These are phyloP conservation scores for Syrista parreyssii DNA, from an alignment of 2,888 invertebrate species.

Conservation along the genomic window DNA sequence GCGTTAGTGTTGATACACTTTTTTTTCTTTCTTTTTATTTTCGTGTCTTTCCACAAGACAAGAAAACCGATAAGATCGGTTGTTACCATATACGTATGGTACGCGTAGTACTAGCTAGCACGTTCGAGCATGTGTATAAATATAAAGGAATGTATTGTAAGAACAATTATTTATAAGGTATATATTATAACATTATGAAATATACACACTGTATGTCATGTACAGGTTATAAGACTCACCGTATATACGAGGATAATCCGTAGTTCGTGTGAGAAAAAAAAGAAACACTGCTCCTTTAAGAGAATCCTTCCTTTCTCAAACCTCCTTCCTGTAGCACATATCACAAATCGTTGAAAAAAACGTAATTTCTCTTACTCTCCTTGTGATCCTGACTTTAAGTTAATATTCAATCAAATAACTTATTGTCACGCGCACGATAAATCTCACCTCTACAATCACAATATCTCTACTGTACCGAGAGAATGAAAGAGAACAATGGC, in stretches of 20 bases:
- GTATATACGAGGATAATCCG: slow-evolving; percentile 60
- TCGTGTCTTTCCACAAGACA: neutral
- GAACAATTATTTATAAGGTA: neutral
- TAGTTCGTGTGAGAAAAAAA: slow-evolving; percentile 33
- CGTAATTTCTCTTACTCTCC: neutral
- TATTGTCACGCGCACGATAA: neutral
- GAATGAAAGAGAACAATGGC: neutral
- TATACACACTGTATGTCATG: neutral
- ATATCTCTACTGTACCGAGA: neutral
- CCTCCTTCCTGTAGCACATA: slow-evolving; percentile 46
- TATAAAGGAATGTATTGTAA: neutral
- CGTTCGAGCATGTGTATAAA: neutral
- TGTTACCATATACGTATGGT: neutral
- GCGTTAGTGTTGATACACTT: neutral
- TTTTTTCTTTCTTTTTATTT: neutral
- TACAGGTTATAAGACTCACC: slow-evolving; percentile 41
- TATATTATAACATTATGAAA: neutral
- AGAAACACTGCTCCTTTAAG: slow-evolving; percentile 29
- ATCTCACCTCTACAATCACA: neutral
- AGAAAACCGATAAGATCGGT: neutral
- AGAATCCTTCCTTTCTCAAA: slow-evolving; percentile 27
- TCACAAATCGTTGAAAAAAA: slow-evolving; percentile 31
- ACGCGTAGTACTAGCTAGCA: neutral
- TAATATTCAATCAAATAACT: neutral
- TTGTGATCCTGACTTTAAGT: neutral